phyloP scores from a whole-genome alignment of 2,113 vertebrate species.

The Myrmophylax atrothorax region DNA sequence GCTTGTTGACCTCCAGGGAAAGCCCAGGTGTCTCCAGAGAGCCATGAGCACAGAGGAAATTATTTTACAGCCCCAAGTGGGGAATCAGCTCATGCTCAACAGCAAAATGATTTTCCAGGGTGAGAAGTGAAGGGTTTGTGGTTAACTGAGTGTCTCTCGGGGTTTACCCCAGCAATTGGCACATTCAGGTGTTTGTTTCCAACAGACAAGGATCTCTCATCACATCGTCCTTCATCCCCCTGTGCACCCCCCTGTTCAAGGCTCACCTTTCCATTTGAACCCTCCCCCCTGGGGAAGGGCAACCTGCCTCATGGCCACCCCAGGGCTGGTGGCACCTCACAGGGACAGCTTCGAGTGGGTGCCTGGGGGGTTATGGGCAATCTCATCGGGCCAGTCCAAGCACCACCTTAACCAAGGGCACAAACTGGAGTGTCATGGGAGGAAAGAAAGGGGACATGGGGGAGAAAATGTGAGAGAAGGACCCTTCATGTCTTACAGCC shows the following conservation, averaged over 20 bases:
- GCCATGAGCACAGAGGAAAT: neutral
- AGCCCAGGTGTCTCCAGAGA: neutral
- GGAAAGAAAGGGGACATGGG: neutral
- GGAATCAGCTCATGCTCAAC: neutral
- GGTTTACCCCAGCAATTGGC: neutral
- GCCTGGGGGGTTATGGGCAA: neutral
- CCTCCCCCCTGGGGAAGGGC: neutral
- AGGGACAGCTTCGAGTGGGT: neutral
- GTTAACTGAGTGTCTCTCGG: neutral
- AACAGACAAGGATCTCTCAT: accelerated
- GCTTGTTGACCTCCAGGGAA: neutral
- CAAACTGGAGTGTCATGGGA: neutral
- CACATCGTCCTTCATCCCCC: neutral
- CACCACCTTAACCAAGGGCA: accelerated
- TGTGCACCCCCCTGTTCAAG: neutral
- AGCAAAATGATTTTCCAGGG: neutral
- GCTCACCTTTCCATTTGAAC: neutral
- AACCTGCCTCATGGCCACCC: neutral
- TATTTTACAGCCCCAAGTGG: accelerated
- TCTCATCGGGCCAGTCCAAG: neutral
- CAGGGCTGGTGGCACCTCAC: neutral
- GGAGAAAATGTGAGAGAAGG: accelerated
- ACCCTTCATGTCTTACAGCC: neutral
- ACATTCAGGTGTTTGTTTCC: accelerated
- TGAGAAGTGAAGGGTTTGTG: neutral